These are phyloP conservation scores for Neopipo cinnamomea DNA, from an alignment of 2,113 vertebrate genomes.

Conservation along the genomic window DNA sequence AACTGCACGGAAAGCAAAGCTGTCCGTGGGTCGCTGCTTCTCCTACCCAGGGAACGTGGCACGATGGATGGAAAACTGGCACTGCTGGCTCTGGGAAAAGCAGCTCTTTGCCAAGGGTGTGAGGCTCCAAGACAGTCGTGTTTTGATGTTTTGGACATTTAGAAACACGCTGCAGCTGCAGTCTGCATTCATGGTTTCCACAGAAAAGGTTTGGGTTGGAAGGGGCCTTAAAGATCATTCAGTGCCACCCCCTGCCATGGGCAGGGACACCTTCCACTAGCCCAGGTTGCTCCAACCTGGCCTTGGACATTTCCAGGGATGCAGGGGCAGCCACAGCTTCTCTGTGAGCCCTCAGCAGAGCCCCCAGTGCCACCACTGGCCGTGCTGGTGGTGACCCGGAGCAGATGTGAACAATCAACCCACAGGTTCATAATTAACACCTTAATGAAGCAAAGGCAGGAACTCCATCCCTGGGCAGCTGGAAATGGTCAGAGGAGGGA, in stretches of 20 bases:
- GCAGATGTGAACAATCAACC: not conserved
- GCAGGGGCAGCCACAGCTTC: not conserved
- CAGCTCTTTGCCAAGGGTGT: not conserved
- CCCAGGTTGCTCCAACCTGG: not conserved
- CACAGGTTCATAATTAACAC: accelerated
- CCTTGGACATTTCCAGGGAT: not conserved
- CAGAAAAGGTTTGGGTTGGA: not conserved
- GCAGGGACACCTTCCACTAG: not conserved
- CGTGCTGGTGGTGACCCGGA: not conserved
- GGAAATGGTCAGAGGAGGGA: not conserved
- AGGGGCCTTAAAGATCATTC: no score
- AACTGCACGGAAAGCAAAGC: not conserved
- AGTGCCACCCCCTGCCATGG: not conserved
- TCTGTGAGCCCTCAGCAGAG: not conserved
- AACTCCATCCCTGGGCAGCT: not conserved
- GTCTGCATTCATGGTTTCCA: not conserved
- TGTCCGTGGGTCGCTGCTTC: not conserved
- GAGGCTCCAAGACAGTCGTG: not conserved
- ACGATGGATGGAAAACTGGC: not conserved
- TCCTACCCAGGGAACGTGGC: not conserved
- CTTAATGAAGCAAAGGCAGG: not conserved
- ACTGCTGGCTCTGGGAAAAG: not conserved
- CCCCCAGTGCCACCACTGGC: accelerated
- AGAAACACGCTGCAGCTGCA: not conserved
- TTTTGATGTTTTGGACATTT: not conserved